These are phyloP conservation scores for Zeuzera pyrina DNA, from an alignment of 2,888 invertebrate species.

Conservation along the genomic window DNA sequence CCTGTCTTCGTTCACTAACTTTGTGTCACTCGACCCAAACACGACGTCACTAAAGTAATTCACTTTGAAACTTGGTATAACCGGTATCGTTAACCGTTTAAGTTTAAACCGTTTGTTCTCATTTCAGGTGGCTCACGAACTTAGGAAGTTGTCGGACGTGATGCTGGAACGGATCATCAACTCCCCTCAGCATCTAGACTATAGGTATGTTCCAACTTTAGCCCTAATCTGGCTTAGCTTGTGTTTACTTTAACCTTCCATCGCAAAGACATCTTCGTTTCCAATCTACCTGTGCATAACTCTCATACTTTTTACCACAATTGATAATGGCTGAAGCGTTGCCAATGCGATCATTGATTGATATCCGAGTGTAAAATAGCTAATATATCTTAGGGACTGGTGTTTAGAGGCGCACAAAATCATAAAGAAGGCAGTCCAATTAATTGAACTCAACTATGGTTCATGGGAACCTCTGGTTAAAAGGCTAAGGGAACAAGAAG, in stretches of 20 bases:
- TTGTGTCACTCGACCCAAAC: no score
- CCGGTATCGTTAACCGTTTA: not conserved
- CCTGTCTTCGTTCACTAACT: no score
- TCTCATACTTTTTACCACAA: no score
- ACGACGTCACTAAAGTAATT: no score
- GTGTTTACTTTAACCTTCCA: no score
- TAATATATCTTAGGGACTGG: slow-evolving; percentile 43
- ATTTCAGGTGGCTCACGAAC: slow-evolving; percentile 71
- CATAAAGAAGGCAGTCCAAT: slow-evolving; percentile 59
- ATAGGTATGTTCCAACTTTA: slow-evolving; percentile 32
- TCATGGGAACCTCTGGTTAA: slow-evolving; percentile 59
- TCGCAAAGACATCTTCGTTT: no score
- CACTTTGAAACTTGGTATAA: no score
- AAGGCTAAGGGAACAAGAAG: slow-evolving; percentile 50
- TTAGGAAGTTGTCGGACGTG: slow-evolving; percentile 76
- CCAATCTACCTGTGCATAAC: no score
- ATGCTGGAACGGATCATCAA: slow-evolving; percentile 63
- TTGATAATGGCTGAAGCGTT: no score
- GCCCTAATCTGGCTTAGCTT: no score
- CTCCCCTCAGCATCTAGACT: slow-evolving; percentile 40
- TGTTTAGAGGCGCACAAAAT: slow-evolving; percentile 61
- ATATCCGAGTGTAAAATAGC: not conserved
- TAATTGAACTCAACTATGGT: slow-evolving; percentile 68
- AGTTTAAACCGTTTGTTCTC: not conserved
- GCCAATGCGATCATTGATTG: not conserved